A percentile compares a stretch with the other conserved stretches of the same genome.
phyloP scores from a whole-genome alignment of 2,797 vertebrate genomes.

The Esox lucius region DNA sequence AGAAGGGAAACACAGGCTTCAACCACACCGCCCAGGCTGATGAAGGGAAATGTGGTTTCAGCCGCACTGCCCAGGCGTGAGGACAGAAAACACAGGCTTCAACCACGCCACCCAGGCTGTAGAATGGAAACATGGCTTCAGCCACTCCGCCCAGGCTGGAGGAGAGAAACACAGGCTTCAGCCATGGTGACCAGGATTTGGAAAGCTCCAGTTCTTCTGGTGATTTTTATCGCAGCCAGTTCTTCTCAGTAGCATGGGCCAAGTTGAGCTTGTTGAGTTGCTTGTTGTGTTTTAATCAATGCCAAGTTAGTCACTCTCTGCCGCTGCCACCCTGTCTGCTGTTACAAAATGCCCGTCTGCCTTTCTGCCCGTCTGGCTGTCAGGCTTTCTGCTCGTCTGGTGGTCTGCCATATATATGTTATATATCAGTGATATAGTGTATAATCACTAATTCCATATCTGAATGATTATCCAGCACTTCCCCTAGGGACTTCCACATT shows the following conservation, averaged over 20 bases:
- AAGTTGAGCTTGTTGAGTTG: constrained; percentile 69
- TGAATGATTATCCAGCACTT: too few relatives aligned
- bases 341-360: background rate
- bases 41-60: constrained; percentile 44
- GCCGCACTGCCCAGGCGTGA: background rate
- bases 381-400: background rate
- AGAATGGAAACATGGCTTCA: constrained; percentile 40
- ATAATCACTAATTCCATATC: too few relatives aligned
- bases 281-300: constrained; percentile 71
- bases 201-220: constrained; percentile 35
- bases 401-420: background rate
- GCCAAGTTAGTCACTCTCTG: constrained; percentile 55
- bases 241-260: constrained; percentile 64
- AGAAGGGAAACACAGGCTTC: background rate
- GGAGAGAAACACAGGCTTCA: too few relatives aligned
- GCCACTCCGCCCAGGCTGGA: background rate
- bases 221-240: constrained; percentile 61
- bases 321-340: background rate
- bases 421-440: too few relatives aligned
- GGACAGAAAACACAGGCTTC: background rate
- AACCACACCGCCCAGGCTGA: constrained; percentile 12
- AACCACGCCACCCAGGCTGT: constrained; percentile 1
- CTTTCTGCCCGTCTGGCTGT: background rate
- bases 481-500: background rate
- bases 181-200: background rate